Base-by-base conservation (phyloP, 2,113 vertebrate species). In the Nothocercus julius region DNA sequence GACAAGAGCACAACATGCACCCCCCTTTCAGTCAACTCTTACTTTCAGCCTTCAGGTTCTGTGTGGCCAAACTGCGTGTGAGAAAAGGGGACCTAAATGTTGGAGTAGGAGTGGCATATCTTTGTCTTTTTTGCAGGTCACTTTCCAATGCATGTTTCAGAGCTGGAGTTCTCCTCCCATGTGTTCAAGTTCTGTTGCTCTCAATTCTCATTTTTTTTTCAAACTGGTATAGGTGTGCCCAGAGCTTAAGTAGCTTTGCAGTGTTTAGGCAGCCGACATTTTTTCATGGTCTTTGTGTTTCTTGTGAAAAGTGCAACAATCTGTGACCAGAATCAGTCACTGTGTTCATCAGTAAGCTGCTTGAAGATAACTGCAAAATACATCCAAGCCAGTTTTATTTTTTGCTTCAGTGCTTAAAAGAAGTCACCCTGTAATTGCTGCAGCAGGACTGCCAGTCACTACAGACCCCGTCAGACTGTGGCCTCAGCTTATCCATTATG, bases 401-500 rank as follows among this genome's bases (percentile, higher is more conserved):
- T 72, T 85, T 83, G 20, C 36, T 38, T 56, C 4, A 7, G 34
- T 81, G 25, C 38, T 84, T 66, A 38, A 81, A 86, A 66, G 9
- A 76, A 72, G 28, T 70, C 13, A 32, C 45, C 27, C 25, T 30
- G 5, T 16, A 61, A 14, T 20, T 89, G 32, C 79, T 70, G 73
- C 13, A 82, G 32, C 16, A 74, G 63, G 66, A n/a, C 61, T 61
- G 47, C 12, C 28, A 63, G 49, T 56, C 5, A 3, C 68, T 69
- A 53, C 44, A 51, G 42, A 63, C 58, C 36, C 54, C 70, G 8
- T 21, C 0, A 0, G 42, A 62, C 18, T 1, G 2, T 6, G 36
- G 32, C 49, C 25, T 87, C 59, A 77, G n/a, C 8, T 73, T 53
- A 44, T 22, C 24, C 13, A 3, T 7, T 73, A 42, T 45, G 40